Base-by-base conservation (phyloP, 2,797 vertebrate genomes). In the Pseudocheirus occidentalis region DNA sequence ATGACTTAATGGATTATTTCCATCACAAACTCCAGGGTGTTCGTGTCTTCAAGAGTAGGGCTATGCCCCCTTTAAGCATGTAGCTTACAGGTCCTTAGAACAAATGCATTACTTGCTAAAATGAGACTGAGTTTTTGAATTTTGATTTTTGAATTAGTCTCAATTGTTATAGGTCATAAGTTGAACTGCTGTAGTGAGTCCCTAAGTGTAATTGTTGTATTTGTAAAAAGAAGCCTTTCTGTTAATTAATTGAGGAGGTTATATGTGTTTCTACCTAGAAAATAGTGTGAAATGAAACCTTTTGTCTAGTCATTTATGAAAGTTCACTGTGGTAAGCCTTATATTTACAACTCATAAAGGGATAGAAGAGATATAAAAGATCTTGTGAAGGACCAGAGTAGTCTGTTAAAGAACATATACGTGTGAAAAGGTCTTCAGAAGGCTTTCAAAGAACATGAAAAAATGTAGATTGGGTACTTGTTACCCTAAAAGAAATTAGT, bases 101-200 rank as follows among this genome's bases (percentile, higher is more conserved):
- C 54, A 94, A 56, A 92, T 94, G 59, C 57, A 9, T 56, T 91
- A 31, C n/a, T 57, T n/a, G 57, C 96, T 96, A 92, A 96, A 95
- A 89, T 92, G 59, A 55, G 95, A 95, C 95, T 92, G 91, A n/a
- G 90, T 90, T 94, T 93, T 73, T n/a, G 46, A 50, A 27, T 40
- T 2, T 46, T 27, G 40, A 73, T 55, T 46, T 81, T 50, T 87
- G 73, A 87, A 50, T 46, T 46, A 1, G 2, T 87, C 9, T 87
- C 6, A 73, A 40, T 9, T 87, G 40, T 50, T 50, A 12, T 50
- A 46, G 40, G 40, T 87, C 24, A 27, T 87, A 87, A 87, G 11
- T 87, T 50, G 73, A 10, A 50, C 7, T 87, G 21, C 73, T 87
- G 46, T 24, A 27, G 3, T 87, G 73, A 50, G 24, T 46, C 73